Evolutionary conservation across 2,888 invertebrate genomes (phyloP), one percentile per base, ranked within the genome.

Genomic region (Phorcus lineatus): DNA sequence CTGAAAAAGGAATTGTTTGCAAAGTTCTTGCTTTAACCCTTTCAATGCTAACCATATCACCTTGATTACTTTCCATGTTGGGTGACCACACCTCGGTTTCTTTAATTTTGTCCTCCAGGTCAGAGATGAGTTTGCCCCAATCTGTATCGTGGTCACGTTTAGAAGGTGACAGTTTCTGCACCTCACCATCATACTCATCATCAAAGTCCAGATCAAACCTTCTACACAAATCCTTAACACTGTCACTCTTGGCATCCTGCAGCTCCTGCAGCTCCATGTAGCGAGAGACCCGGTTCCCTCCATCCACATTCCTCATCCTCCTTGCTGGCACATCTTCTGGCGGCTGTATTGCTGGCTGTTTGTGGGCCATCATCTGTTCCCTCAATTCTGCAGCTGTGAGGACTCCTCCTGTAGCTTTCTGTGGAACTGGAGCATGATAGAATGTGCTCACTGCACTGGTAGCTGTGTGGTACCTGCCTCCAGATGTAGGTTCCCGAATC

Each of bases 1-100:
- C 90, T 11, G 90, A 89, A 80, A 90, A 89, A 2, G 90, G 91
- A 28, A 90, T 90, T n/a, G 91, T 90, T 78, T 91, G 89, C 76
- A 91, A 79, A 4, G 91, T 91, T 54, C 91, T 83, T 11, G 91
- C 89, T 76, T 88, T 90, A 24, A 91, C 90, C 75, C 91, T 84
- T 75, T 91, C 91, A 52, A 90, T 90, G 78, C 91, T 91, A 9
- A 91, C 87, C 36, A 88, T 83, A 36, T 81, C 83, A 13, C 91
- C 91, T 83, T 89, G 87, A 13, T 86, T 82, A 62, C 90, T 90
- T 62, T 90, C 90, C 82, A 91, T 85, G 70, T 88, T 88, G 16
- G 91, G 91, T 7, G 91, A 91, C 91, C 91, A 91, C n/a, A 91
- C 86, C 36, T 91, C 91, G 11, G 84, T 79, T 22, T 86, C 85